These are phyloP conservation scores for Cyprinus carpio DNA, from an alignment of 2,113 vertebrate genomes.

Conservation along the genomic window DNA sequence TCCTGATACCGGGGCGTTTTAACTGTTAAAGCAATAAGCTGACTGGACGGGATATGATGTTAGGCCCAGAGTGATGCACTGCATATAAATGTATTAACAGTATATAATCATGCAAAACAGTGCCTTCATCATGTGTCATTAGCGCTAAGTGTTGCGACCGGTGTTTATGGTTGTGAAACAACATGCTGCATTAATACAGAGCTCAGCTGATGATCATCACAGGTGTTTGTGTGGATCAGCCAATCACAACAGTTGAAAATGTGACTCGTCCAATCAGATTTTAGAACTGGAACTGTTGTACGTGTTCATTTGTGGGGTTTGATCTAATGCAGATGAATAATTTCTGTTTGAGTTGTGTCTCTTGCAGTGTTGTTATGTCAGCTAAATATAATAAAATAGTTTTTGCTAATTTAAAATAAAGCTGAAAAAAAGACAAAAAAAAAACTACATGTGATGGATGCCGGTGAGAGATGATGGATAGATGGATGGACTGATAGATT, in stretches of 20 bases:
- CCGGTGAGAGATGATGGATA: too few species aligned
- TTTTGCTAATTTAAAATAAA: too few species aligned
- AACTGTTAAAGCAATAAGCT: neutral
- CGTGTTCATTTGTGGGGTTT: neutral
- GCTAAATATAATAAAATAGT: too few species aligned
- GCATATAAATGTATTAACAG: neutral
- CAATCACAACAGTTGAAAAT: neutral
- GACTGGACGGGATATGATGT: neutral
- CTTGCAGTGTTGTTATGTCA: neutral
- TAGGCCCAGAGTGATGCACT: neutral
- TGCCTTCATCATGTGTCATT: neutral
- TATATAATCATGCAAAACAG: neutral
- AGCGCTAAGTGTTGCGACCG: neutral
- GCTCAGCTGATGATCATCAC: neutral
- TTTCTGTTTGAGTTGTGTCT: neutral
- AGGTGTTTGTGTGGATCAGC: neutral
- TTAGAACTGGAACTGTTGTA: neutral
- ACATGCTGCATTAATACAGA: neutral
- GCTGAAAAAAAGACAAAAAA: too few species aligned
- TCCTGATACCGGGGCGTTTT: neutral
- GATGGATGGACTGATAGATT: too few species aligned
- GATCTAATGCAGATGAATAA: neutral
- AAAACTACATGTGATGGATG: too few species aligned
- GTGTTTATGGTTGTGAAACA: neutral
- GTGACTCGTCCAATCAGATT: neutral